Percentiles rank a stretch among this genome's conserved stretches.
These are phyloP conservation scores for Thrips palmi DNA, from an alignment of 1,140 invertebrate species.

Conservation along the genomic window DNA sequence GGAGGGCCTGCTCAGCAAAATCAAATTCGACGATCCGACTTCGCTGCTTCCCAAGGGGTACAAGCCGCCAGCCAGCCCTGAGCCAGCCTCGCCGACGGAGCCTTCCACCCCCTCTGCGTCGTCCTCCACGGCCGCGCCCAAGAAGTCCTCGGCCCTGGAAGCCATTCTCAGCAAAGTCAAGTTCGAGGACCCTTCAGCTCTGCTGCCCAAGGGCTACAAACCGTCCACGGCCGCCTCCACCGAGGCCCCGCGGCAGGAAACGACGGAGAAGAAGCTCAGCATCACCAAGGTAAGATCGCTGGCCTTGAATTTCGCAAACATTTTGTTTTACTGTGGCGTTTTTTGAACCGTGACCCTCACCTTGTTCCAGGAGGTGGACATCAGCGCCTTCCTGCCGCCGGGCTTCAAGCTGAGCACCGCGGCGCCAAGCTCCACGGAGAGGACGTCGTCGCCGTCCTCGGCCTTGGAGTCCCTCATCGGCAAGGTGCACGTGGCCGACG, in stretches of 20 bases:
- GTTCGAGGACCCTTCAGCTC: conserved; percentile 19
- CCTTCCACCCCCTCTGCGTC: no score
- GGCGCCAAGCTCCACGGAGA: conserved; percentile 11
- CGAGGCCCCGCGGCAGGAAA: no score
- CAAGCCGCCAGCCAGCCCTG: conserved; percentile 15
- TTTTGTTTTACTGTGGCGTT: no score
- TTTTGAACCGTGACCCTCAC: no score
- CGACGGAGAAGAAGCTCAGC: no score
- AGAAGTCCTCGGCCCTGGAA: conserved; percentile 11
- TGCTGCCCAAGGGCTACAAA: conserved; percentile 23
- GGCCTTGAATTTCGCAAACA: no score
- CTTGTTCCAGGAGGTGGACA: conserved; percentile 17
- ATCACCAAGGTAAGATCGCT: no score
- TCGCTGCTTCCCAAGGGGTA: conserved; percentile 19
- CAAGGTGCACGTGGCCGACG: conserved; percentile 30
- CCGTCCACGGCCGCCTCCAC: no score
- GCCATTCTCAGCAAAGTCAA: conserved; percentile 18
- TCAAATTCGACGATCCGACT: conserved; percentile 15
- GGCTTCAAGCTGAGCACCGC: conserved; percentile 31
- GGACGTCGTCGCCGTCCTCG: conserved; percentile 5
- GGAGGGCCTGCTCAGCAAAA: conserved; percentile 11
- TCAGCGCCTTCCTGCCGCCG: conserved; percentile 27
- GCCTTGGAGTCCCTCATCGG: conserved; percentile 18
- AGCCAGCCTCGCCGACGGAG: no score
- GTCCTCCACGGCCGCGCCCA: neutral